phyloP scores from a whole-genome alignment of 2,113 vertebrate genomes.

The Dasyprocta punctata region DNA sequence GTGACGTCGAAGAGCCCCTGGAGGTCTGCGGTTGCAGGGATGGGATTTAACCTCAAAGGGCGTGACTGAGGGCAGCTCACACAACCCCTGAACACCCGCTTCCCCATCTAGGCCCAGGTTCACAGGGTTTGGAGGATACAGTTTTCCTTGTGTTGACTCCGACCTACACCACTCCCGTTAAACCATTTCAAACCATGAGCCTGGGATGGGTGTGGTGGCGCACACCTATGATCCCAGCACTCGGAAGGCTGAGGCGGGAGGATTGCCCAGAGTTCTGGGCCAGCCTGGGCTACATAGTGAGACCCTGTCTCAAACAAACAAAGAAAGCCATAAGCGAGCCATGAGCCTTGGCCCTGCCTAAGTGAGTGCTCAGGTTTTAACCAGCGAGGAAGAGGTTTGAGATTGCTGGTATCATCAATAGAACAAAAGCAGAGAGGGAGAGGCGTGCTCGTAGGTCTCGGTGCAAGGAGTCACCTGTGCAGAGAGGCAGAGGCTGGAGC shows the following conservation, averaged over 20 bases:
- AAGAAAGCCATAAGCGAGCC: background rate
- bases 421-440: background rate
- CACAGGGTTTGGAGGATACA: fast-evolving
- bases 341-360: background rate
- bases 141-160: fast-evolving
- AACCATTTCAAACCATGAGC: fast-evolving
- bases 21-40: background rate
- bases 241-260: background rate
- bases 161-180: fast-evolving
- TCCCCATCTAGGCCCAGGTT: background rate
- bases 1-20: fast-evolving
- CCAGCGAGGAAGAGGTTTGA: background rate
- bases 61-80: background rate
- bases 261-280: background rate
- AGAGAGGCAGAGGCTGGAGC: background rate
- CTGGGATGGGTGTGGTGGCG: background rate
- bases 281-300: background rate
- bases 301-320: background rate
- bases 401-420: background rate
- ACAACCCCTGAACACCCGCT: background rate
- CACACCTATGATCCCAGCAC: background rate
- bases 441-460: background rate
- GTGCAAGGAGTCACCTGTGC: background rate
- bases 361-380: background rate
- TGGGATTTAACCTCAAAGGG: background rate